Evolutionary conservation across 2,113 vertebrate species (phyloP).

Genomic region (Regulus satrapa): DNA sequence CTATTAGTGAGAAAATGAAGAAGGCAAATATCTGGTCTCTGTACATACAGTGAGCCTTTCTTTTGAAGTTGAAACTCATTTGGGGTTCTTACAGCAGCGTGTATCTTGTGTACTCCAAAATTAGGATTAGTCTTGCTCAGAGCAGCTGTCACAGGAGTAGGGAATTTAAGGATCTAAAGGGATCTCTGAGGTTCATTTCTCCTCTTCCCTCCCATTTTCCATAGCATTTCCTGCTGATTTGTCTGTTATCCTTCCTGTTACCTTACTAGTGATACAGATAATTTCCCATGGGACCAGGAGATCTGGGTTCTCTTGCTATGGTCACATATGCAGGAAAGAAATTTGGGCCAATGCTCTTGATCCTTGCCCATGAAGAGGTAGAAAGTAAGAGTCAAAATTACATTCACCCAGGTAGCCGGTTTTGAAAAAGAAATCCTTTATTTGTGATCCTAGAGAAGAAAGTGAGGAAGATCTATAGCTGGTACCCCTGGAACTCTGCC

Average conservation of each 20-base stretch:
- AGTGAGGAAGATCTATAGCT: neutral
- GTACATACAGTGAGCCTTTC: neutral
- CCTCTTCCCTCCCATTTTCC: neutral
- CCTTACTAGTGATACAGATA: neutral
- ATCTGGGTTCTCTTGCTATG: neutral
- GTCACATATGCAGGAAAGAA: neutral
- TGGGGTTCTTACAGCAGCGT: fast-evolving
- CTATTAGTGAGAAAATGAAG: neutral
- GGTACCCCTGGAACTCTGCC: neutral
- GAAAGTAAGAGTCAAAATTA: neutral
- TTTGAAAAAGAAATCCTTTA: neutral
- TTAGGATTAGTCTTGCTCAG: neutral
- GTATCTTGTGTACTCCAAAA: neutral
- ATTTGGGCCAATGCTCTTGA: neutral
- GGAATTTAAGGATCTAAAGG: neutral
- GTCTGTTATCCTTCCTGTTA: neutral
- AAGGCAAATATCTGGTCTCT: neutral
- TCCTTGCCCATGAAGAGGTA: neutral
- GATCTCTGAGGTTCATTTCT: neutral
- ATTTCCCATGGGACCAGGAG: neutral
- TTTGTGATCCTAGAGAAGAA: neutral
- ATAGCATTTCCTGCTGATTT: neutral
- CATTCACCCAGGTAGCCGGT: neutral
- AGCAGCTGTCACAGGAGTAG: neutral
- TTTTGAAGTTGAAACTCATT: neutral